Evolutionary conservation across 2,797 vertebrate species (phyloP).

Genomic region (Urocyon cinereoargenteus): DNA sequence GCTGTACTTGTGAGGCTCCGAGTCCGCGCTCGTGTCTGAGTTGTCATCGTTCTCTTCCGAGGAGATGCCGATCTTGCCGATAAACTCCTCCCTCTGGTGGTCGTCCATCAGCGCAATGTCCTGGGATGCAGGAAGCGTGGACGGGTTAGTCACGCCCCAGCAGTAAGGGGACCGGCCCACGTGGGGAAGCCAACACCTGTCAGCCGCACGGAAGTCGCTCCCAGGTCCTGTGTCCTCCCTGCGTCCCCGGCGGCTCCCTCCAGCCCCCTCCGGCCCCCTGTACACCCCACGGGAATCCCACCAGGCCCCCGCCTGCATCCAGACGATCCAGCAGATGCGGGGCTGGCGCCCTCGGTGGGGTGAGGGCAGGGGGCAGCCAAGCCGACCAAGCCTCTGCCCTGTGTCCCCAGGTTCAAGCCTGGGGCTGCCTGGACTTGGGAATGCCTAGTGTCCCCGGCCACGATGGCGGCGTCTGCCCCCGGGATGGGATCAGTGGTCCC

Average conservation of each 20-base stretch:
- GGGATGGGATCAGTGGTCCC: no score
- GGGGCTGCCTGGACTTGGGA: neutral
- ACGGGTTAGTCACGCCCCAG: accelerated
- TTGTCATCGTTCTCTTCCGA: slow-evolving; percentile 95
- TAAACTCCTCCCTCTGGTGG: slow-evolving; percentile 96
- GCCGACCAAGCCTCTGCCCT: neutral
- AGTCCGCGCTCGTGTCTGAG: slow-evolving; percentile 94
- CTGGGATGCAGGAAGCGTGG: slow-evolving; percentile 83
- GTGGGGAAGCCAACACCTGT: neutral
- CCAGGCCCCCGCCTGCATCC: no score
- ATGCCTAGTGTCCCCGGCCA: accelerated
- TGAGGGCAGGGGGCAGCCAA: neutral
- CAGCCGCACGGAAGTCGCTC: accelerated
- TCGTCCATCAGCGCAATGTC: slow-evolving; percentile 99
- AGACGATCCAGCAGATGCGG: accelerated
- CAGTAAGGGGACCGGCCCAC: accelerated
- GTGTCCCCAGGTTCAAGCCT: accelerated
- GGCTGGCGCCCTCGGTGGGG: accelerated
- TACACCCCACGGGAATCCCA: accelerated
- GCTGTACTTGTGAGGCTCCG: slow-evolving; percentile 97
- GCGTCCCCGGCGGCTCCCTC: accelerated
- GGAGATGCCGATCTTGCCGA: slow-evolving; percentile 98
- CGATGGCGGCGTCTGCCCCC: neutral
- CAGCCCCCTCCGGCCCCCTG: accelerated
- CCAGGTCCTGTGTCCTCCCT: neutral